Percentiles rank a stretch among this genome's conserved stretches.
These are phyloP conservation scores for Empidonax alnorum DNA, from an alignment of 2,113 vertebrate species.

Conservation along the genomic window DNA sequence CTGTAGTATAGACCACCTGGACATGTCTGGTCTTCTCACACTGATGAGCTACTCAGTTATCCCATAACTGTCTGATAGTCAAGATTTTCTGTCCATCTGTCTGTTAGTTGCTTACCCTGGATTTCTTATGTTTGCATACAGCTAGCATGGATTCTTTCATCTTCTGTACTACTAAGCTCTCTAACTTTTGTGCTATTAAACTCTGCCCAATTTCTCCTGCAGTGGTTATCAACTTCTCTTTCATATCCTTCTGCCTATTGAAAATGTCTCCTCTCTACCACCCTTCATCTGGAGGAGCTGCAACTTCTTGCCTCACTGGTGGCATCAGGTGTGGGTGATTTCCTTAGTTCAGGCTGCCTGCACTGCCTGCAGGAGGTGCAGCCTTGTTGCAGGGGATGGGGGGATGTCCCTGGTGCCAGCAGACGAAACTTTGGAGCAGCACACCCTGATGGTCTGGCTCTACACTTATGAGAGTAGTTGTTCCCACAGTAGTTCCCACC, in stretches of 20 bases:
- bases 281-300: background rate
- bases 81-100: background rate
- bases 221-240: background rate
- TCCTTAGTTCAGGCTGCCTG: background rate
- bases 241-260: background rate
- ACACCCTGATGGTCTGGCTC: background rate
- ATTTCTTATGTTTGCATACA: background rate
- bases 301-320: fast-evolving
- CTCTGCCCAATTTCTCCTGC: background rate
- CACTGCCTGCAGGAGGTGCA: background rate
- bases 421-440: background rate
- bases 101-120: background rate
- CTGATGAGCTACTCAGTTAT: background rate
- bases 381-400: background rate
- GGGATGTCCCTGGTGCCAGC: background rate
- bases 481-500: background rate
- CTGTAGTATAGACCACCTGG: background rate
- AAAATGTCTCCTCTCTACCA: background rate
- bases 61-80: background rate
- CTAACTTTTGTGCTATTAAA: background rate
- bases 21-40: background rate
- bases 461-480: background rate
- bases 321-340: background rate
- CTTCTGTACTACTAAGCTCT: background rate
- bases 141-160: background rate